Evolutionary conservation across 1,140 invertebrate species (phyloP), one percentile per base, ranked within the genome.

Genomic region (Drosophila mojavensis): DNA sequence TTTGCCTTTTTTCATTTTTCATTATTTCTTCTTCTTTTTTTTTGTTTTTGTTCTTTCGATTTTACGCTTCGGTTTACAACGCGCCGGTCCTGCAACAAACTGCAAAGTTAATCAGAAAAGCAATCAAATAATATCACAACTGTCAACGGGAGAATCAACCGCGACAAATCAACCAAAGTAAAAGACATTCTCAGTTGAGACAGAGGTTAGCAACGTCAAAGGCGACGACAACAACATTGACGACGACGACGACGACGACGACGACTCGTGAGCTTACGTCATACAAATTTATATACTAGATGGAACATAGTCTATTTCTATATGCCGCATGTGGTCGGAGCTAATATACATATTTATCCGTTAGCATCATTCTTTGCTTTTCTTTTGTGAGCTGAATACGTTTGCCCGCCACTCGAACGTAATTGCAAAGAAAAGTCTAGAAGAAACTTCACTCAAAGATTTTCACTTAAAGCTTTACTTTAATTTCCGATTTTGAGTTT

Each of bases 251-350:
- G n/a, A 47, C 33, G n/a, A 47, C 74, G 51, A 63, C 68, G 62
- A 66, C 81, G 64, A 85, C 83, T 82, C 82, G 79, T 85, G 82
- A 85, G 75, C 82, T 85, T 85, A 88, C 82, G 82, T 85, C 82
- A 86, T 79, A 78, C 71, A 63, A 70, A 73, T 69, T 53, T 41
- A 75, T 76, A 77, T 76, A 58, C 15, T 68, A 84, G 72, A 70
- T 59, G 63, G 66, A 70, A 68, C 56, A 79, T 79, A 65, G 75
- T 85, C 74, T 84, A 84, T 88, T 77, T 86, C 76, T 79, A 86
- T 88, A 79, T 86, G 76, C 79, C 79, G 85, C 82, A 88, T 88
- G 83, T 79, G 83, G 71, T 30, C 58, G 59, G 64, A 55, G 79
- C 82, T 79, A 78, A 78, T 85, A 78, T 65, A 81, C 56, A 64